phyloP scores from a whole-genome alignment of 2,888 invertebrate species.

The Pseudococcus jackbeardsleyi region DNA sequence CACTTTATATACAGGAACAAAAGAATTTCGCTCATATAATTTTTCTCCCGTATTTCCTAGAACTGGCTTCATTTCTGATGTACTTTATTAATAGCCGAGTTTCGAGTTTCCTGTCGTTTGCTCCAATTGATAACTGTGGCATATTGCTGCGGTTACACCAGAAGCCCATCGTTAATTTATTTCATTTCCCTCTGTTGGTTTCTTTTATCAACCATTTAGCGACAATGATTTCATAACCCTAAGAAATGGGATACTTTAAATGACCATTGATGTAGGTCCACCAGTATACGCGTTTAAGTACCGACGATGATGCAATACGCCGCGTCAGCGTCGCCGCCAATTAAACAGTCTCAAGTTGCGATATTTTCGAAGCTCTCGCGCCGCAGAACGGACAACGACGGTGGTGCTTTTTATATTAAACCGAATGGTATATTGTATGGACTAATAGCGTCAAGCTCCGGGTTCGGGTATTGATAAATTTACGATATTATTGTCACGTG shows the following conservation, averaged over 20 bases:
- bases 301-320: constrained; percentile 33
- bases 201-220: constrained; percentile 54
- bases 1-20: too few relatives aligned
- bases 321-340: constrained; percentile 11
- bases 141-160: constrained; percentile 59
- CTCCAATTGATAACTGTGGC: constrained; percentile 59
- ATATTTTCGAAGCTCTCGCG: neutral
- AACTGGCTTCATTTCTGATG: constrained; percentile 26
- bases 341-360: constrained; percentile 50
- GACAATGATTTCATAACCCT: constrained; percentile 51
- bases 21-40: too few relatives aligned
- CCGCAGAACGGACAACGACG: neutral
- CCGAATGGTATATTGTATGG: neutral
- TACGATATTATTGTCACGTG: too few relatives aligned
- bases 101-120: constrained; percentile 60
- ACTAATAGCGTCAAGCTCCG: too few relatives aligned
- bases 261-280: constrained; percentile 55
- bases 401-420: neutral
- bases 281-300: neutral
- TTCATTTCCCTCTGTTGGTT: constrained; percentile 51
- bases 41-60: neutral
- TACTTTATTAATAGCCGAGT: constrained; percentile 59
- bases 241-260: constrained; percentile 52
- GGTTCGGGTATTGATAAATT: too few relatives aligned
- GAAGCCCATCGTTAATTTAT: constrained; percentile 45